A percentile compares a stretch with the other conserved stretches of the same genome.
Conservation (phyloP, 2,888 invertebrate genomes). For the Ophion ventricosus region DNA sequence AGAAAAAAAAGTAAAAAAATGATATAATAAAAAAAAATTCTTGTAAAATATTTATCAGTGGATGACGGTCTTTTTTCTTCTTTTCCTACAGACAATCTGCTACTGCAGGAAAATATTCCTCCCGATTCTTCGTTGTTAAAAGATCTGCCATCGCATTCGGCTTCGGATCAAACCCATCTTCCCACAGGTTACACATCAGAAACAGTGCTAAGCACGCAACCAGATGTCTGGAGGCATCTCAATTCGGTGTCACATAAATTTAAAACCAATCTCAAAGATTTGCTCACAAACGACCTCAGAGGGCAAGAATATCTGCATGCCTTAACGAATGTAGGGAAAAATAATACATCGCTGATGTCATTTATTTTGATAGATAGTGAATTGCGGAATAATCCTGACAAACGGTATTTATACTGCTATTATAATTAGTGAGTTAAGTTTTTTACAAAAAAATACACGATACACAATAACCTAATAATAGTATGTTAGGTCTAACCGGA, state of each 20-base stretch:
- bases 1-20: neutral
- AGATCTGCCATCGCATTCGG: neutral
- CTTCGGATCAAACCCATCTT: neutral
- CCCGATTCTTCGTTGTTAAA: neutral
- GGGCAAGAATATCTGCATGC: slow-evolving; percentile 23
- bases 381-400: slow-evolving; percentile 8
- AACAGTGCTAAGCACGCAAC: neutral
- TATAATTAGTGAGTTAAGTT: slow-evolving; percentile 13
- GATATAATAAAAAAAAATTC: neutral
- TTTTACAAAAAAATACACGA: neutral
- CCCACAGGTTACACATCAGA: neutral
- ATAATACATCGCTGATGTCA: slow-evolving; percentile 18
- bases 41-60: neutral
- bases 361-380: slow-evolving; percentile 10
- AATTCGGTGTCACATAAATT: slow-evolving; percentile 8
- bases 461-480: neutral
- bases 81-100: slow-evolving; percentile 12
- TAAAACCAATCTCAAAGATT: neutral
- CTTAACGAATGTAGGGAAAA: slow-evolving; percentile 13
- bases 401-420: slow-evolving; percentile 7
- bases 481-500: slow-evolving; percentile 44
- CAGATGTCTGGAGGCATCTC: slow-evolving; percentile 6
- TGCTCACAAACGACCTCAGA: slow-evolving; percentile 2
- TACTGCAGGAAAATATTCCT: slow-evolving; percentile 13
- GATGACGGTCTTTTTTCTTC: neutral